Evolutionary conservation across 30 jellyfish, hydroid and myxozoan genomes (phyloP).

Genomic region (Aurelia aurita): DNA sequence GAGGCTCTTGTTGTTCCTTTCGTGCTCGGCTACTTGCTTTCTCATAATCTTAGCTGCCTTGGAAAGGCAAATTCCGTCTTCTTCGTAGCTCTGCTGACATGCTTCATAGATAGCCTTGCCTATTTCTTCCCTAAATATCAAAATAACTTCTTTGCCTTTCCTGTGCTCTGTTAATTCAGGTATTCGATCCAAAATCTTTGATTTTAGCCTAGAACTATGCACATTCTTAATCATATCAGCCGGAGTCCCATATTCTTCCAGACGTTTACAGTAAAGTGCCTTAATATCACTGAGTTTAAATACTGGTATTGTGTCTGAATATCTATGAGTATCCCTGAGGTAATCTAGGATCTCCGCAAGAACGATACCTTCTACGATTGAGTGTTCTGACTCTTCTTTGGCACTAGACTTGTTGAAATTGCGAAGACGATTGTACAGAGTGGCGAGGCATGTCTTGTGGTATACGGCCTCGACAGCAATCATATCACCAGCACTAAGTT

Average conservation of each 20-base stretch:
- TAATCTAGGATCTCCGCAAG: slow-evolving; percentile 19
- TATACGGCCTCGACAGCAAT: slow-evolving; percentile 27
- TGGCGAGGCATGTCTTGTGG: slow-evolving; percentile 11
- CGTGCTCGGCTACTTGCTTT: background rate
- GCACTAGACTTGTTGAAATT: background rate
- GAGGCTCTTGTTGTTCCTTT: background rate
- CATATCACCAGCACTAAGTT: slow-evolving; percentile 14
- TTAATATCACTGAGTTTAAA: background rate
- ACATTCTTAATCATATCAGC: background rate
- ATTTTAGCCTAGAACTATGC: slow-evolving; percentile 21
- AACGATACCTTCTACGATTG: slow-evolving; percentile 13
- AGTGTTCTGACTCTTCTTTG: background rate
- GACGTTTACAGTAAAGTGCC: background rate
- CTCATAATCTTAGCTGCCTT: slow-evolving; percentile 19
- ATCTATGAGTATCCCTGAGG: background rate
- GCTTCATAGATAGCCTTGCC: slow-evolving; percentile 13
- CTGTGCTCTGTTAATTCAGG: background rate
- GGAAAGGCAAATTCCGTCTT: slow-evolving; percentile 24
- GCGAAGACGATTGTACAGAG: slow-evolving; percentile 13
- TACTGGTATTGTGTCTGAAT: background rate
- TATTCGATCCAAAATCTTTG: background rate
- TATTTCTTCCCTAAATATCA: background rate
- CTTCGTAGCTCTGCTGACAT: slow-evolving; percentile 1
- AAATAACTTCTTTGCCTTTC: background rate
- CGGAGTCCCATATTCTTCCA: background rate